Evolutionary conservation across 1,140 invertebrate species (phyloP).

Genomic region (Scaptomyza graminum): DNA sequence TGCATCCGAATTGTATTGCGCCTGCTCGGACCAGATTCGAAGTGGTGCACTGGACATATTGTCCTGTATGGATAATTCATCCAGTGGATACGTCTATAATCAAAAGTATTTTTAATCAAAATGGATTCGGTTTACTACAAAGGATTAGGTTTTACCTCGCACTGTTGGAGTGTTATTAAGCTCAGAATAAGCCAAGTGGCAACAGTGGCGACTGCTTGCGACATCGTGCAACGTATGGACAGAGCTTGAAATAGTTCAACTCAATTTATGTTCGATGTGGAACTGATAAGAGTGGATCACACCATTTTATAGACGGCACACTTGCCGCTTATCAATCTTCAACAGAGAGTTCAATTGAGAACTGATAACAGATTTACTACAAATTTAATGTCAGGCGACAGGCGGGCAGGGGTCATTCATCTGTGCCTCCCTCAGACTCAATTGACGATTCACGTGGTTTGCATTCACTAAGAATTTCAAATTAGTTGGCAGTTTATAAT

Average conservation of each 20-base stretch:
- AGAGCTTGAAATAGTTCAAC: slow-evolving; percentile 45
- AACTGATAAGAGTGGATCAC: slow-evolving; percentile 46
- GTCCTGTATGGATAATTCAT: slow-evolving; percentile 40
- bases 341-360: not conserved
- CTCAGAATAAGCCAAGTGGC: slow-evolving; percentile 35
- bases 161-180: not conserved
- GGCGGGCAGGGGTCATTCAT: slow-evolving; percentile 9
- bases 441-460: slow-evolving; percentile 35
- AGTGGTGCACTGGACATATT: slow-evolving; percentile 6
- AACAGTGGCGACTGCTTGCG: not conserved
- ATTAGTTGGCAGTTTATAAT: not conserved
- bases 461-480: not conserved
- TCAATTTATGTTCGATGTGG: slow-evolving; percentile 15
- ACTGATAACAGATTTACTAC: slow-evolving; percentile 40
- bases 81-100: slow-evolving; percentile 48
- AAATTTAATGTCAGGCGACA: slow-evolving; percentile 35
- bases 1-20: slow-evolving; percentile 28
- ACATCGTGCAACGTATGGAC: slow-evolving; percentile 45
- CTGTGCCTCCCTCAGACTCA: slow-evolving; percentile 8
- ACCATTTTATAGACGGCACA: slow-evolving; percentile 41
- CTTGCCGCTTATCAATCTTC: slow-evolving; percentile 15
- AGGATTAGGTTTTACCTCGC: slow-evolving; percentile 23
- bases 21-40: slow-evolving; percentile 37
- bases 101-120: too few species aligned
- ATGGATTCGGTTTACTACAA: not conserved